Conservation (phyloP, 2,113 vertebrate genomes). For the Brachyhypopomus gauderio region DNA sequence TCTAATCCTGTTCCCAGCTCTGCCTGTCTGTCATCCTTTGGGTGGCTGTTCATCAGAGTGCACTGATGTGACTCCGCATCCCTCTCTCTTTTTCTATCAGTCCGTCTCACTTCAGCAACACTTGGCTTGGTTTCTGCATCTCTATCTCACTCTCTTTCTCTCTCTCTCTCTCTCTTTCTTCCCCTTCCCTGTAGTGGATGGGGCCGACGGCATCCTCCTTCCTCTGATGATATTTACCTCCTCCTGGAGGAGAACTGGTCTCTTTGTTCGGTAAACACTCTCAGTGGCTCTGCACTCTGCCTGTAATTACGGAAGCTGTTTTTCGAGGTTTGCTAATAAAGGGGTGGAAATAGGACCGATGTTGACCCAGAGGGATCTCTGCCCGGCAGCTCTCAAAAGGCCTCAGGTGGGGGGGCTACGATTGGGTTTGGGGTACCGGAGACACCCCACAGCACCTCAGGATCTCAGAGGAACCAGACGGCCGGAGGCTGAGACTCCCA, state of each 20-base stretch:
- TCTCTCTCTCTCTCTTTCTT: not conserved
- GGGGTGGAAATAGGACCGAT: not conserved
- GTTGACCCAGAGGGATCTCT: not conserved
- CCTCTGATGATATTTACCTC: constrained; percentile 24
- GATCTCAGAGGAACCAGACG: not conserved
- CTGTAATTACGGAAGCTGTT: constrained; percentile 22
- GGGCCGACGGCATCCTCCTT: not conserved
- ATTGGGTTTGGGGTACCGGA: no score
- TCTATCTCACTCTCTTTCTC: not conserved
- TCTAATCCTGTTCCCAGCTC: constrained; percentile 13
- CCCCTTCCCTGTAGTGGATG: not conserved
- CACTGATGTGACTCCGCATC: not conserved
- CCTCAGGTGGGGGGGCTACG: not conserved
- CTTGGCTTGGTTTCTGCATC: not conserved
- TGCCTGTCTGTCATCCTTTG: constrained; percentile 16
- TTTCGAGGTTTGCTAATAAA: constrained; percentile 1
- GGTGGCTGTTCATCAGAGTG: not conserved
- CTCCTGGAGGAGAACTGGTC: constrained; percentile 1
- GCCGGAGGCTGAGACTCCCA: not conserved
- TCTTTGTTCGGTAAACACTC: constrained; percentile 45
- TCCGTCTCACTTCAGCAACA: constrained; percentile 8
- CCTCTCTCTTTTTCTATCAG: not conserved
- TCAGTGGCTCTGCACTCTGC: constrained; percentile 11
- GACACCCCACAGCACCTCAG: no score
- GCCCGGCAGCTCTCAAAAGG: constrained; percentile 3